These are phyloP conservation scores for Agrilus cyanescens DNA, from an alignment of 2,888 invertebrate genomes.

Conservation along the genomic window DNA sequence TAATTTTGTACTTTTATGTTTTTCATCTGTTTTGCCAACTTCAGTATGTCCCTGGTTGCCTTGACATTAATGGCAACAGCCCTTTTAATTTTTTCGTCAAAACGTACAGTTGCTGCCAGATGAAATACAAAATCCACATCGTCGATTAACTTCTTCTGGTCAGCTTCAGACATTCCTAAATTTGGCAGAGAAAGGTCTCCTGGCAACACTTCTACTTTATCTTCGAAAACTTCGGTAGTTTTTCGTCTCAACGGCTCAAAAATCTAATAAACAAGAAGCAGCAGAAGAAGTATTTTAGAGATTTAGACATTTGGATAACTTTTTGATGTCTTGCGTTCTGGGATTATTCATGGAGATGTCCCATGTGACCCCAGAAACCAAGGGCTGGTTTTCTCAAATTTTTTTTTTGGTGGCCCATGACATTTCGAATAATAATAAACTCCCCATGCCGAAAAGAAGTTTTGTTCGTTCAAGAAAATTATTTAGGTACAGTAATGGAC, in stretches of 20 bases:
- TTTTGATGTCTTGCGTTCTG: no score
- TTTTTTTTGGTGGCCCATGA: no score
- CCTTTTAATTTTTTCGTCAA: constrained; percentile 57
- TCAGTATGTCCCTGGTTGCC: constrained; percentile 50
- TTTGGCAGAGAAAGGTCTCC: constrained; percentile 44
- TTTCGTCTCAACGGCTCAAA: constrained; percentile 39
- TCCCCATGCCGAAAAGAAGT: no score
- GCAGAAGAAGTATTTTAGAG: no score
- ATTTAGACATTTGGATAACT: no score
- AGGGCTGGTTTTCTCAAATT: no score
- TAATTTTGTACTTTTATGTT: constrained; percentile 44
- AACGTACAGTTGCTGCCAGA: constrained; percentile 64
- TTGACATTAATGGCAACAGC: constrained; percentile 59
- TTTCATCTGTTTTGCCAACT: constrained; percentile 51
- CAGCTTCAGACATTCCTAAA: constrained; percentile 40
- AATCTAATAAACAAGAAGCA: constrained; percentile 34
- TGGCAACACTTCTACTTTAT: constrained; percentile 44
- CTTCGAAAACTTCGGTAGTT: constrained; percentile 5
- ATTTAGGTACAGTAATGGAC: no score
- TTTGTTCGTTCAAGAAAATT: no score
- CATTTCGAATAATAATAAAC: no score
- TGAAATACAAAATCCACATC: constrained; percentile 59
- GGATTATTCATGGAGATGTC: no score
- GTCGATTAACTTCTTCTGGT: constrained; percentile 38
- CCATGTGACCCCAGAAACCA: no score